A percentile compares a stretch with the other conserved stretches of the same genome.
Evolutionary conservation across 2,113 vertebrate species (phyloP).

Genomic region (Hassar affinis): DNA sequence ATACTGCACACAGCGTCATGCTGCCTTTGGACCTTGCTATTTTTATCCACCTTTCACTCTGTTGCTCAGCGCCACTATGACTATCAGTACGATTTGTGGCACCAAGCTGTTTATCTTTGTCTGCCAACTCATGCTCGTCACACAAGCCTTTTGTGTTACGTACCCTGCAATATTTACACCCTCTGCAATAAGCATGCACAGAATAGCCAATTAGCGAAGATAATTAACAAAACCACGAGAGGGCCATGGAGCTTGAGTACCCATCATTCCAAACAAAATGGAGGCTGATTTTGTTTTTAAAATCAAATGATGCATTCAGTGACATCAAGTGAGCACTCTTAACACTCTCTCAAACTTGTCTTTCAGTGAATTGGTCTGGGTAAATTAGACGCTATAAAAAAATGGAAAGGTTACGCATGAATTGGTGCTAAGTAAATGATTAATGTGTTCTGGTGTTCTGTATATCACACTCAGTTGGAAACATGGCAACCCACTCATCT

Average conservation of each 20-base stretch:
- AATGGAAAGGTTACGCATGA: background rate
- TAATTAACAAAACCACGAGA: constrained; percentile 29
- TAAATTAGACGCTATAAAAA: background rate
- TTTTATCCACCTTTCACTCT: background rate
- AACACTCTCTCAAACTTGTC: background rate
- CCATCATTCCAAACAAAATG: constrained; percentile 18
- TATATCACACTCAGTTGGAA: background rate
- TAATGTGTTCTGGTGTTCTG: background rate
- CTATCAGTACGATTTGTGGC: background rate
- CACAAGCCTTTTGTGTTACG: background rate
- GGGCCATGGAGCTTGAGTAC: constrained; percentile 3
- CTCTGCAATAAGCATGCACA: constrained; percentile 9
- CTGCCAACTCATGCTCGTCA: constrained; percentile 14
- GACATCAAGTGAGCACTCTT: background rate
- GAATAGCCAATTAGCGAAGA: constrained; percentile 18
- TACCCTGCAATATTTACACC: constrained; percentile 29
- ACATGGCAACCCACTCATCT: background rate
- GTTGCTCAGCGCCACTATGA: background rate
- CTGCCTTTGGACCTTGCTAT: background rate
- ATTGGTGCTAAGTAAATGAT: background rate
- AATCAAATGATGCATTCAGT: background rate
- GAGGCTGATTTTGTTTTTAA: constrained; percentile 5
- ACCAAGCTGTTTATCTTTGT: constrained; percentile 51
- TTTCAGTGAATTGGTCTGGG: background rate
- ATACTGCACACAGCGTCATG: background rate